Evolutionary conservation across 2,888 invertebrate species (phyloP).

Genomic region (Pardosa pseudoannulata): DNA sequence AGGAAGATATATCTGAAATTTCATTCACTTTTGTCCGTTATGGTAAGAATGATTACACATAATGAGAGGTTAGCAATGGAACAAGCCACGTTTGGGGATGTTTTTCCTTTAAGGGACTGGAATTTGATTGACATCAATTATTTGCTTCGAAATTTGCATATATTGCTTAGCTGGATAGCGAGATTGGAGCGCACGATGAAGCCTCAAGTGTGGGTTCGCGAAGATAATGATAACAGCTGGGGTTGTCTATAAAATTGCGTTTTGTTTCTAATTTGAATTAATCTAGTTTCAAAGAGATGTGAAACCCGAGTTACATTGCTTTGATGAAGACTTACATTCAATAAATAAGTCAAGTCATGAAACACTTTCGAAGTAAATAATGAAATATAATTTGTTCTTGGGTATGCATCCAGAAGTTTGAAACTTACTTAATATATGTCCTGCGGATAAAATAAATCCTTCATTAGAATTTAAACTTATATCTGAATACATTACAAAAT

Average conservation of each 20-base stretch:
- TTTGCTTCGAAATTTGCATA: slow-evolving; percentile 32
- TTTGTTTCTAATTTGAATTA: slow-evolving; percentile 11
- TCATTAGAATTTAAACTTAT: too few species aligned
- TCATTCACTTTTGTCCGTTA: background rate
- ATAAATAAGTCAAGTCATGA: background rate
- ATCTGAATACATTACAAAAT: too few species aligned
- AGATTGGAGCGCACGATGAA: background rate
- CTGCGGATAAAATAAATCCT: too few species aligned
- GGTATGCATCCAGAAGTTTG: too few species aligned
- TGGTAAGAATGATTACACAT: slow-evolving; percentile 44
- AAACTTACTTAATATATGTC: too few species aligned
- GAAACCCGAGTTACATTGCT: background rate
- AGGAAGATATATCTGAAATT: background rate
- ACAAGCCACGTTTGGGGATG: background rate
- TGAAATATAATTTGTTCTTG: too few species aligned
- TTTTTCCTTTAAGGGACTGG: slow-evolving; percentile 16
- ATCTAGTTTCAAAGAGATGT: background rate
- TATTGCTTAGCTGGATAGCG: background rate
- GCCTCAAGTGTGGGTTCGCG: background rate
- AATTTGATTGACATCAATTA: slow-evolving; percentile 43
- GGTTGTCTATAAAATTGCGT: background rate
- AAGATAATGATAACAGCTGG: slow-evolving; percentile 21
- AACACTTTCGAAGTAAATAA: background rate
- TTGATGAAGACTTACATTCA: background rate
- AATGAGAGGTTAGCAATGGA: slow-evolving; percentile 34